Evolutionary conservation across 2,888 invertebrate genomes (phyloP), one percentile per base, ranked within the genome.

Genomic region (Oscheius onirici): DNA sequence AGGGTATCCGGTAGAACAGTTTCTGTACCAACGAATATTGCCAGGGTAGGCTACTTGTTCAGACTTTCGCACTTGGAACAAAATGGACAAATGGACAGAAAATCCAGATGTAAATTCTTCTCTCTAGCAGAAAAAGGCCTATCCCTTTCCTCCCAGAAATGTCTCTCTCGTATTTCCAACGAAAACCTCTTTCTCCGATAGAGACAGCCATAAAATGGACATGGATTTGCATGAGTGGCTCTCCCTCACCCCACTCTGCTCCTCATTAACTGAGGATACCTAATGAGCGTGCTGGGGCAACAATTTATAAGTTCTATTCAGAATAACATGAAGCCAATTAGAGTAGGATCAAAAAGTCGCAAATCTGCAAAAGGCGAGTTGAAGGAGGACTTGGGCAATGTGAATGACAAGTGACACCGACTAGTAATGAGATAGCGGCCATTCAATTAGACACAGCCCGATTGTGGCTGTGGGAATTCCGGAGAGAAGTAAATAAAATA

Each of bases 331-430:
- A 43, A 13, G 46, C 46, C 20, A 46, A 46, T 46, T 46, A 46
- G 46, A 8, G 26, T 24, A 10, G 20, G 6, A 8, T n/a, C 34
- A 58, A 58, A 58, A 43, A 8, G 41, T 41, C 10, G 40, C 2
- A 58, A 20, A 58, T 13, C 10, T n/a, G 24, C 10, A 26, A 26
- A 55, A 55, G 26, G 13, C 10, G 26, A 55, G 34, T 34, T 34
- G 26, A 3, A 28, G 28, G 24, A 43, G 41, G n/a, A 22, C 17
- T 22, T 55, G 54, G 26, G 20, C n/a, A 24, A 46, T 63, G 63
- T 63, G 63, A 63, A 63, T 63, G 63, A 63, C 63, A 63, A 63
- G 63, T 63, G 63, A 63, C 63, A 63, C 63, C 49, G 63, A n/a
- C 63, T 63, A 26, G 63, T 63, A 63, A 63, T 63, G 63, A 63